Evolutionary conservation across 2,888 invertebrate species (phyloP).

Genomic region (Germaria angustata): DNA sequence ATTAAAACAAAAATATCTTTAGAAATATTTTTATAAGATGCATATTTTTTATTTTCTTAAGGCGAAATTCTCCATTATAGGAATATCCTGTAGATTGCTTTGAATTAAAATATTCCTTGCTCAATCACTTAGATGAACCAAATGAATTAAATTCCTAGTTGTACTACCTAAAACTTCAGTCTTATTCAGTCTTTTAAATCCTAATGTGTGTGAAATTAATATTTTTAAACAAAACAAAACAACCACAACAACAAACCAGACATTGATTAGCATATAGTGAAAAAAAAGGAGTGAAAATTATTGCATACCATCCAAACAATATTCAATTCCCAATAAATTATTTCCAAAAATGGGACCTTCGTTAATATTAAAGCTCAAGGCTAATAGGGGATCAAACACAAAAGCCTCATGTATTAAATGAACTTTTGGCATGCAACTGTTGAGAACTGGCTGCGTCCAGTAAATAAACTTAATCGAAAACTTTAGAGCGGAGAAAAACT

Average conservation of each 20-base stretch:
- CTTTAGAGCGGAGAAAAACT: constrained; percentile 44
- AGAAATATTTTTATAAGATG: no score
- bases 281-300: constrained; percentile 34
- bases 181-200: not conserved
- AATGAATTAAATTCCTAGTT: not conserved
- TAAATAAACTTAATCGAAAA: constrained; percentile 7
- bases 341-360: constrained; percentile 51
- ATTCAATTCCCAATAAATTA: constrained; percentile 58
- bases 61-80: no score
- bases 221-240: not conserved
- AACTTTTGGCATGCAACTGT: constrained; percentile 60
- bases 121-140: not conserved
- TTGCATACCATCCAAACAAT: constrained; percentile 31
- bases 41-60: no score
- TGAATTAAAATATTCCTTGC: no score
- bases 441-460: constrained; percentile 29
- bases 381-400: constrained; percentile 1
- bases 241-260: constrained; percentile 43
- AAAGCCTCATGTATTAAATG: constrained; percentile 33
- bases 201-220: not conserved
- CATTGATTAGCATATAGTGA: constrained; percentile 66
- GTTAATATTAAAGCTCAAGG: constrained; percentile 51
- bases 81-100: no score
- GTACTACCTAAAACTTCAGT: not conserved
- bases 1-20: no score